Base-by-base conservation (phyloP, 2,113 vertebrate genomes). In the Petrocephalus zakoni region DNA sequence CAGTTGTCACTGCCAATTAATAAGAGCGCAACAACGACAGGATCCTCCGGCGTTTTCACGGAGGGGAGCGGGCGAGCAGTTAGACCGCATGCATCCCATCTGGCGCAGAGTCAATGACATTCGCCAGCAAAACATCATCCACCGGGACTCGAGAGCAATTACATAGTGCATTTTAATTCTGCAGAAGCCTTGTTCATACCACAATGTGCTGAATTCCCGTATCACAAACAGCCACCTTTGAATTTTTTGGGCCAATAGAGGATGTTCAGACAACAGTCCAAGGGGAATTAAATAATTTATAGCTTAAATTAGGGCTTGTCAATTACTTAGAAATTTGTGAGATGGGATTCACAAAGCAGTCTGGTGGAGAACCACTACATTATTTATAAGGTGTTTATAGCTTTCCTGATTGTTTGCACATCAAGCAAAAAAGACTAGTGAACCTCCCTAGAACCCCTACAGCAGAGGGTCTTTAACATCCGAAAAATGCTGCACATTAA, bases 1-100 rank as follows among this genome's bases (percentile, higher is more conserved):
- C 56, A 46, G 17, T 51, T 68, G 81, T 85, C 78, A 85, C 19
- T 51, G 42, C 82, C 55, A 85, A 89, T 85, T 85, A 85, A 85
- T 68, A 46, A 51, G 61, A 34, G 84, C 42, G 47, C 47, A 72
- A 85, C 56, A 34, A 68, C 56, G 25, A 85, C 42, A 72, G 47
- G 56, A 42, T 34, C 88, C 88, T 86, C 2, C 7, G 81, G 82
- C 55, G 29, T 85, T 85, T 81, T 84, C 88, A 46, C 21, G 17
- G 53, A 51, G 42, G 78, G 55, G 81, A 37, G 81, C 51, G 34
- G 68, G 37, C 0, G 52, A 83, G 78, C 64, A 58, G 83, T 68
- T 72, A 85, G 56, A 37, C n/a, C 82, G 22, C 47, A n/a, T 29
- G 37, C 81, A 47, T 75, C 78, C 22, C 81, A 42, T 64, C 42